phyloP scores from a whole-genome alignment of 2,113 vertebrate genomes.

The Tenrec ecaudatus region DNA sequence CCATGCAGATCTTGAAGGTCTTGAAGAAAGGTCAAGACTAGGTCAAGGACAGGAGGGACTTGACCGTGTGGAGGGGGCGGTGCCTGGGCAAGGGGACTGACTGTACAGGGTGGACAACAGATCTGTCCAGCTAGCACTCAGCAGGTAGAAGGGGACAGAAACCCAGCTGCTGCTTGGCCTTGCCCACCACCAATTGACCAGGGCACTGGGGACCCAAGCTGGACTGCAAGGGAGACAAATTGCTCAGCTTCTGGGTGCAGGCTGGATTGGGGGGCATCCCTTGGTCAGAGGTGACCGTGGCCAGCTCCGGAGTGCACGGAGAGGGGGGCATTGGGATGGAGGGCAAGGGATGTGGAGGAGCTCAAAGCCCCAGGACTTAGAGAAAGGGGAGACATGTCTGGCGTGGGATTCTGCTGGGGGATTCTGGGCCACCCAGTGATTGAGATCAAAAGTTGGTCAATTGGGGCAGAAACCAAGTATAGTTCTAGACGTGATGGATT shows the following conservation, averaged over 20 bases:
- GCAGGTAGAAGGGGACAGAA: background rate
- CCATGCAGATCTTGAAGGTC: background rate
- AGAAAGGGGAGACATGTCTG: too few species aligned
- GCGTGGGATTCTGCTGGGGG: background rate
- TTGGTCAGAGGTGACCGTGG: background rate
- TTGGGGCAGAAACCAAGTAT: background rate
- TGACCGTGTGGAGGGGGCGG: background rate
- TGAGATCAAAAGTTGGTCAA: background rate
- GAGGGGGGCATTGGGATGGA: background rate
- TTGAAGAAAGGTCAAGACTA: background rate
- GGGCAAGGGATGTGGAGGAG: background rate
- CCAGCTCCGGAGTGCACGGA: background rate
- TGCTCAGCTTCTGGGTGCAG: background rate
- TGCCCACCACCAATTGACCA: background rate
- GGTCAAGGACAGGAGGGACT: background rate
- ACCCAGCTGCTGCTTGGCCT: background rate
- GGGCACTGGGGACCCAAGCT: background rate
- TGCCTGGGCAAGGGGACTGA: background rate
- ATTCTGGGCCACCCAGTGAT: too few species aligned
- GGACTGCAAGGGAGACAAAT: background rate
- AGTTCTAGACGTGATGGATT: background rate
- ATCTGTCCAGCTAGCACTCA: background rate
- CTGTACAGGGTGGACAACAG: background rate
- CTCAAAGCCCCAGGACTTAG: background rate
- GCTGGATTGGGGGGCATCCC: background rate